A percentile compares a stretch with the other conserved stretches of the same genome.
These are phyloP conservation scores for Stictonetta naevosa DNA, from an alignment of 2,113 vertebrate genomes.

Conservation along the genomic window DNA sequence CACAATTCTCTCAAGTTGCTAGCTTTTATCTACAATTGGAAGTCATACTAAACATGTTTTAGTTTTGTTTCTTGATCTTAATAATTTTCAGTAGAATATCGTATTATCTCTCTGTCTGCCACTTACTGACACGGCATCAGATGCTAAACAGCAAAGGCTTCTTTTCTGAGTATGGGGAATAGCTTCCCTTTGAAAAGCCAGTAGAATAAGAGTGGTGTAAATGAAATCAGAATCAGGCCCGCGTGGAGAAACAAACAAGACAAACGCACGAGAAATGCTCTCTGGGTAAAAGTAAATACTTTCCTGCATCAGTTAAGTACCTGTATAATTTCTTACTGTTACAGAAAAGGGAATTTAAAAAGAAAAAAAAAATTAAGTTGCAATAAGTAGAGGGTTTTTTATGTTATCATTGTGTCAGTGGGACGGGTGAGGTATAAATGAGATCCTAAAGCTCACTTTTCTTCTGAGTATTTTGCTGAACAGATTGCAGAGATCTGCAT, in stretches of 20 bases:
- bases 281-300: neutral
- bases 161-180: neutral
- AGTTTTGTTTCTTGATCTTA: constrained; percentile 33
- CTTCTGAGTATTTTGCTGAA: neutral
- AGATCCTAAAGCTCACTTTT: constrained; percentile 23
- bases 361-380: neutral
- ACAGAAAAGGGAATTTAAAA: neutral
- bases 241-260: neutral
- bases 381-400: neutral
- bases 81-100: constrained; percentile 5
- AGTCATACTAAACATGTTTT: constrained; percentile 34
- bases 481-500: neutral
- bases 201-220: neutral
- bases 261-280: neutral
- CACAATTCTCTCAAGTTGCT: constrained; percentile 68
- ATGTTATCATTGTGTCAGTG: neutral
- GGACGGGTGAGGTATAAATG: neutral
- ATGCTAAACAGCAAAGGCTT: neutral
- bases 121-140: neutral
- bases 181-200: neutral
- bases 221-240: constrained; percentile 21
- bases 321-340: neutral
- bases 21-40: constrained; percentile 64
- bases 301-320: neutral
- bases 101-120: constrained; percentile 28